Conservation (phyloP, 1,140 invertebrate species). For the Artemia franciscana region DNA sequence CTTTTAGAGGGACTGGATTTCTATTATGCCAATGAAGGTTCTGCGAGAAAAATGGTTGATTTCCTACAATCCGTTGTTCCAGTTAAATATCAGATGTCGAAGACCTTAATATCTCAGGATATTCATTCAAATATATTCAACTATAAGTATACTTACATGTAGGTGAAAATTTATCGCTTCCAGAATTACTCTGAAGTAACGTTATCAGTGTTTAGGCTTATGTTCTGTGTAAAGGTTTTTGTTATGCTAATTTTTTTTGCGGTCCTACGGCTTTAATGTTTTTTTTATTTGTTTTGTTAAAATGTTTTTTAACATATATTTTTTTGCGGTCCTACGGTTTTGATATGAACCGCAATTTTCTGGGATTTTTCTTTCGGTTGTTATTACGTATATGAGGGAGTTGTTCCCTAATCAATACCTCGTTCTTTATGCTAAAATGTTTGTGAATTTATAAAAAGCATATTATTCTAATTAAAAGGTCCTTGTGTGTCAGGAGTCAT, state of each 20-base stretch:
- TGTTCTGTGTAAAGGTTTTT: background rate
- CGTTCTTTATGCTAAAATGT: too few relatives aligned
- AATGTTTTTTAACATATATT: background rate
- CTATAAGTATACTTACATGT: conserved; percentile 69
- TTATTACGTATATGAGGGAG: too few relatives aligned
- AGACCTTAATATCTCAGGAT: conserved; percentile 92
- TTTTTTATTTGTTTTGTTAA: background rate
- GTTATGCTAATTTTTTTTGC: background rate
- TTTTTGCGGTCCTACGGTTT: too few relatives aligned
- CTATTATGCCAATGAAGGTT: conserved; percentile 65
- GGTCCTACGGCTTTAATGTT: background rate
- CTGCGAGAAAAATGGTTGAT: conserved; percentile 85
- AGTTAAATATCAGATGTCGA: conserved; percentile 59
- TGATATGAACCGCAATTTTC: too few relatives aligned
- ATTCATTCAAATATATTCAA: conserved; percentile 90
- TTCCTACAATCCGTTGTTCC: conserved; percentile 73
- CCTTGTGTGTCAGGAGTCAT: too few relatives aligned
- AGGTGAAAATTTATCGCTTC: conserved; percentile 4
- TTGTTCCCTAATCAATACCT: too few relatives aligned
- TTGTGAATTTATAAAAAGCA: too few relatives aligned
- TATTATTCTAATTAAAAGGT: too few relatives aligned
- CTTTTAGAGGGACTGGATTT: conserved; percentile 82
- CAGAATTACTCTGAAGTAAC: too few relatives aligned
- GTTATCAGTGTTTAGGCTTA: background rate
- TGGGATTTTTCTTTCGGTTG: too few relatives aligned